Base-by-base conservation (phyloP, 2,797 vertebrate species). In the Crocidura indochinensis region DNA sequence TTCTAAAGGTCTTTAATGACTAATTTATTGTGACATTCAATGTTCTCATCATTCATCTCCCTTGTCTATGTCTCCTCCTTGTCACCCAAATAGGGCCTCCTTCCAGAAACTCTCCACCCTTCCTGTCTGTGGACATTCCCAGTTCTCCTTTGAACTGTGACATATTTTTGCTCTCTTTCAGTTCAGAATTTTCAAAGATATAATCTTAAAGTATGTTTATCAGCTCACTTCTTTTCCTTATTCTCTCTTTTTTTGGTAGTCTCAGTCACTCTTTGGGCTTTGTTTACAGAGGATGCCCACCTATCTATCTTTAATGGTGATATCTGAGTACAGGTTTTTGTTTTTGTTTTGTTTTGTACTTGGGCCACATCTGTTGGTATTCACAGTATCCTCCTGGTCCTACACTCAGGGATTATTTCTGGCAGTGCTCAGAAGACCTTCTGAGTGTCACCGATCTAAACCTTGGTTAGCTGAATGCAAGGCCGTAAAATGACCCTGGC, bases 21-120 rank as follows among this genome's bases (percentile, higher is more conserved):
- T 96, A 92, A 95, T 47, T n/a, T n/a, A 38, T 84, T 75, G 62
- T 76, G 94, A 95, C 85, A 95, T 60, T 69, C 77, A 68, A 22
- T 79, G 12, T 91, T 87, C 90, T 94, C 44, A 44, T 47, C 19
- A 71, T 84, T 88, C 87, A 64, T 62, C 90, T 83, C 86, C 62
- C 72, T 64, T 31, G 81, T 94, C 60, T 84, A 24, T 77, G 38
- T 87, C 68, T 91, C 65, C 72, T 84, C 86, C 73, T 92, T 60
- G 75, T 73, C 29, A 6, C 29, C 27, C 67, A 60, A 71, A 11
- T 46, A 67, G 74, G 47, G 27, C 46, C 8, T 87, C 26, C 56
- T 93, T 92, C 69, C 91, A 77, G 92, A 96, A 90, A 91, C 69
- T 91, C 73, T 67, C 91, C 85, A 73, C 91, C 85, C 83, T 91